Base-by-base conservation (phyloP, 2,113 vertebrate genomes). In the Dicentrarchus labrax region DNA sequence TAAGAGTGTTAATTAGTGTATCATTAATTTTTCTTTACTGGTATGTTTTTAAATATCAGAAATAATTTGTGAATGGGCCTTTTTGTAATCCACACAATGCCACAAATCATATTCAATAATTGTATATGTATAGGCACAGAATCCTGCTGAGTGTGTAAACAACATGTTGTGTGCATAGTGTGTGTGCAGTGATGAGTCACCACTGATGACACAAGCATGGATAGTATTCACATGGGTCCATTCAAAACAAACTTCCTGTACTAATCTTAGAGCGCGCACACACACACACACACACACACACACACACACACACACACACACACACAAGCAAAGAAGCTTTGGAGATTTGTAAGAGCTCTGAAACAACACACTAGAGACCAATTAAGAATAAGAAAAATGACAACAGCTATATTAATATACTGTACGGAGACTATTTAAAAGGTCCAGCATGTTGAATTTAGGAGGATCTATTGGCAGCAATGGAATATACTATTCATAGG, bases 171-270 rank as follows among this genome's bases (percentile, higher is more conserved):
- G 65, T 84, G 30, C 21, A 54, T 39, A 15, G 59, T 54, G 51
- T 66, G n/a, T 51, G 67, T 65, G 41, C 16, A 68, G 11, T 50
- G 56, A 62, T 84, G 65, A 81, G 72, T 84, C 72, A 79, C 54
- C 72, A 56, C 74, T 71, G 61, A 79, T 66, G 74, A 86, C 80
- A 72, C 61, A 16, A 48, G 51, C 56, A 76, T 66, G 64, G 72
- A 77, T 22, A 62, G 64, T 68, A 81, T 82, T 84, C 85, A 83
- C 73, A 72, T 45, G 69, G 69, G 80, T 78, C 82, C 72, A 47
- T 83, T 89, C 53, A 82, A 78, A 74, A 56, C 57, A 80, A 81
- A 67, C 66, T 68, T 57, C 60, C 56, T 71, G 77, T 61, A 78
- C 72, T 84, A 84, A 87, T 85, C 51, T 80, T 74, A 74, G 82